These are phyloP conservation scores for Anoura caudifer DNA, from an alignment of 2,113 vertebrate species.

Conservation along the genomic window DNA sequence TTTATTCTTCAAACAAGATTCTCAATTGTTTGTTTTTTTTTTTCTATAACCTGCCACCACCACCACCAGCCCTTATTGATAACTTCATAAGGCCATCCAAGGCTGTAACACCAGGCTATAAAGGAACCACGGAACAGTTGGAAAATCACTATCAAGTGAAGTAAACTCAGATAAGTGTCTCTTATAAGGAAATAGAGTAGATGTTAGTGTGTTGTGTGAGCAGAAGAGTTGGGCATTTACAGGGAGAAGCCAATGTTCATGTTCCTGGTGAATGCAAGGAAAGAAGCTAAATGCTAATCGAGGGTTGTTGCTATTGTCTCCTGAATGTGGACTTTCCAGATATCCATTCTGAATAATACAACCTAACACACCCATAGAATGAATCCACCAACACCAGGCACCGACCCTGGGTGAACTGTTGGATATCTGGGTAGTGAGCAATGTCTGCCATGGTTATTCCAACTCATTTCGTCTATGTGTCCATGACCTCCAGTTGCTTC, in stretches of 20 bases:
- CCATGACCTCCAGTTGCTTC: background rate
- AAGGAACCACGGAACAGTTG: constrained; percentile 4
- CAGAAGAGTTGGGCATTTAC: background rate
- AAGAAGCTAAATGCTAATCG: background rate
- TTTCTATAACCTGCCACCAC: background rate
- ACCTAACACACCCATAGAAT: background rate
- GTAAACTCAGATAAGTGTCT: background rate
- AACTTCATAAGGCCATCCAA: background rate
- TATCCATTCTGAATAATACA: background rate
- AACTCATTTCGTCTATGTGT: background rate
- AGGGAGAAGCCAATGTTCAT: background rate
- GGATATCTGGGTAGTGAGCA: background rate
- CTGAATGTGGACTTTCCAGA: background rate
- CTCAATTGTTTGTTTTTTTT: constrained; percentile 26
- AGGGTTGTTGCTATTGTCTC: background rate
- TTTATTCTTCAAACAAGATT: constrained; percentile 32
- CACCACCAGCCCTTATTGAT: background rate
- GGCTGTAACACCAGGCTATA: background rate
- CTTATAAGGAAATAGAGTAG: background rate
- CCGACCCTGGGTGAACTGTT: background rate
- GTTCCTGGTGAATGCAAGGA: background rate
- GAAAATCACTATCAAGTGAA: background rate
- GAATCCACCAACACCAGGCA: background rate
- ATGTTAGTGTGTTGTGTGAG: background rate
- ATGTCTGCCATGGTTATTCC: background rate